These are phyloP conservation scores for Ostrea edulis DNA, from an alignment of 1,140 invertebrate genomes.

Conservation along the genomic window DNA sequence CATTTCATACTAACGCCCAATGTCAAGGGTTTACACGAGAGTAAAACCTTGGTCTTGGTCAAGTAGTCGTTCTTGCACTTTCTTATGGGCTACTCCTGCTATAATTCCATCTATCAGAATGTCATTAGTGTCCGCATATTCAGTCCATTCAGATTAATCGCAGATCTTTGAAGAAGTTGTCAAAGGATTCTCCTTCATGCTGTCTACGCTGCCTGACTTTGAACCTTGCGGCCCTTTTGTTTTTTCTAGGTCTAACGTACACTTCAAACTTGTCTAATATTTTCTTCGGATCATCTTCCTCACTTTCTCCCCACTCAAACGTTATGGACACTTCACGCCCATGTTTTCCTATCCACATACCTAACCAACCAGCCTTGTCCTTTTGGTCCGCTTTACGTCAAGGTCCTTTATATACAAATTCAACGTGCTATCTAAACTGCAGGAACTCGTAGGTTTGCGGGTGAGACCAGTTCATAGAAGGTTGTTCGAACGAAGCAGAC, in stretches of 20 bases:
- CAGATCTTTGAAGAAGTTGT: slow-evolving; percentile 51
- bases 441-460: slow-evolving; percentile 39
- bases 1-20: slow-evolving; percentile 44
- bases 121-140: slow-evolving; percentile 45
- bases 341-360: slow-evolving; percentile 54
- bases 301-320: slow-evolving; percentile 42
- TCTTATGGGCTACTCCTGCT: background rate
- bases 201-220: slow-evolving; percentile 40
- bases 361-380: slow-evolving; percentile 47
- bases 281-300: slow-evolving; percentile 48
- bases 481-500: slow-evolving; percentile 22
- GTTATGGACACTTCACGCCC: slow-evolving; percentile 57
- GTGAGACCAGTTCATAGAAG: slow-evolving; percentile 15
- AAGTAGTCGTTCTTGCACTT: slow-evolving; percentile 47
- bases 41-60: slow-evolving; percentile 39
- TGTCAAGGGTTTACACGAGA: slow-evolving; percentile 42
- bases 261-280: slow-evolving; percentile 49
- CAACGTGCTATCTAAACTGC: slow-evolving; percentile 49
- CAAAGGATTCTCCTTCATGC: slow-evolving; percentile 40
- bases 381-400: slow-evolving; percentile 37
- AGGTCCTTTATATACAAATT: slow-evolving; percentile 51
- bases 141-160: slow-evolving; percentile 43
- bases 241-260: slow-evolving; percentile 50
- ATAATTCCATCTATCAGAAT: slow-evolving; percentile 50
- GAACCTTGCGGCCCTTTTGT: slow-evolving; percentile 46